Base-by-base conservation (phyloP, 2,888 invertebrate genomes). In the Oscheius sp. region DNA sequence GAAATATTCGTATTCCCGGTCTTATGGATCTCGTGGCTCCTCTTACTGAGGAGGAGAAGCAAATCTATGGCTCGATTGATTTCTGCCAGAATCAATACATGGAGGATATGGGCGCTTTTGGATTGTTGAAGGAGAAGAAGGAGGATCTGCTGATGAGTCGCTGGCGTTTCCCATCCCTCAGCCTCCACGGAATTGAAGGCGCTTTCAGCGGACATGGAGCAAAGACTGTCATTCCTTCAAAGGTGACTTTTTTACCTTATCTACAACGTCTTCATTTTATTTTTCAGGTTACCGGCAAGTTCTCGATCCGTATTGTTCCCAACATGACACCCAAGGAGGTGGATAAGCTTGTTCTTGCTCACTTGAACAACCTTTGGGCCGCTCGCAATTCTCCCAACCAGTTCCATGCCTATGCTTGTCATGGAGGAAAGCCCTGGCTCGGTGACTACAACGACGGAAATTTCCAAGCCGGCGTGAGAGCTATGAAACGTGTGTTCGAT, bases 271-370 rank as follows among this genome's bases (percentile, higher is more conserved):
- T 35, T 46, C 6, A 45, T 21, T 27, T 3, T 23, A n/a, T 25
- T 58, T 49, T 93, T 58, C 94, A 95, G 90, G 96, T 98, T 0
- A 93, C 93, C 85, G 98, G 97, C 25, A 99, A 99, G 90, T 99
- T 99, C 90, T 97, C 97, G 0, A 93, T 99, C 81, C 92, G 99
- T 69, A 92, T 96, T 83, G 98, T 99, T n/a, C 98, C 98, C 0
- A 91, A 97, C 89, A 96, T 96, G 91, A 92, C 92, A 66, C 95
- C 95, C 0, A 92, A 92, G 5, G 92, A 93, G 84, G 92, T 96
- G n/a, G 93, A 93, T 56, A 76, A 81, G 25, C 63, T 83, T n/a
- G 96, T 97, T 9, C 91, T 92, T 49, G 91, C 92, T 66, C 93
- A 94, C 89, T 86, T 98, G 66, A 92, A 94, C 76, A 92, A 93